These are phyloP conservation scores for Rhinopomastus cyanomelas DNA, from an alignment of 2,113 vertebrate species.

Conservation along the genomic window DNA sequence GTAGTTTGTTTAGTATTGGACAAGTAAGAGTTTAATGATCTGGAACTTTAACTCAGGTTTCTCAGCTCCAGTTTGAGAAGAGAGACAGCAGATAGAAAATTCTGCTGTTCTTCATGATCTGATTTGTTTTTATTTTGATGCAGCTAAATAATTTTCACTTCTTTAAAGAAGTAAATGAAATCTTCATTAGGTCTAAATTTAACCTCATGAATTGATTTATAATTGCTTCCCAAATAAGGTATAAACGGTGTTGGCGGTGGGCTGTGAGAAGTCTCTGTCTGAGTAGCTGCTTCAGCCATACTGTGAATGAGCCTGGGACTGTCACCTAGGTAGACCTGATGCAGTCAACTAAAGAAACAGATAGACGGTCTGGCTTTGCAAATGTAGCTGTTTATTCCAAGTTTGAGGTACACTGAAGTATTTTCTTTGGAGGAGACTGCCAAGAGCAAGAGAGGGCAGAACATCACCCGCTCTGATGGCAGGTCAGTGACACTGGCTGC, in stretches of 20 bases:
- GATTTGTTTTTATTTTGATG: background rate
- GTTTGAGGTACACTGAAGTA: background rate
- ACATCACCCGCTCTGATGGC: background rate
- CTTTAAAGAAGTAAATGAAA: background rate
- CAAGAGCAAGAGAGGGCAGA: background rate
- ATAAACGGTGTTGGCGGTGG: background rate
- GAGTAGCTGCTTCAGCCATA: background rate
- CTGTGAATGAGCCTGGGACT: rapidly evolving
- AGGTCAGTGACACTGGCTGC: background rate
- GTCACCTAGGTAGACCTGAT: background rate
- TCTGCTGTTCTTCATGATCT: background rate
- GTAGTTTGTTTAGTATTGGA: background rate
- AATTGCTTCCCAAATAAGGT: background rate
- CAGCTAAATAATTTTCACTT: background rate
- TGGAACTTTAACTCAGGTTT: background rate
- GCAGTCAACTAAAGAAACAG: background rate
- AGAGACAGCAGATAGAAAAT: background rate
- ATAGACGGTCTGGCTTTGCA: background rate
- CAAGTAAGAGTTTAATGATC: background rate
- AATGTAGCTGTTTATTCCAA: background rate
- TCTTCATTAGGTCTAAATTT: background rate
- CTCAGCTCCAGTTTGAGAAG: background rate
- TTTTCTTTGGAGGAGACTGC: background rate
- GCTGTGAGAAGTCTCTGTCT: background rate
- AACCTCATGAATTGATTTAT: background rate